Conservation (phyloP, 1,140 invertebrate genomes). For the Pogonognathellus flavescens region DNA sequence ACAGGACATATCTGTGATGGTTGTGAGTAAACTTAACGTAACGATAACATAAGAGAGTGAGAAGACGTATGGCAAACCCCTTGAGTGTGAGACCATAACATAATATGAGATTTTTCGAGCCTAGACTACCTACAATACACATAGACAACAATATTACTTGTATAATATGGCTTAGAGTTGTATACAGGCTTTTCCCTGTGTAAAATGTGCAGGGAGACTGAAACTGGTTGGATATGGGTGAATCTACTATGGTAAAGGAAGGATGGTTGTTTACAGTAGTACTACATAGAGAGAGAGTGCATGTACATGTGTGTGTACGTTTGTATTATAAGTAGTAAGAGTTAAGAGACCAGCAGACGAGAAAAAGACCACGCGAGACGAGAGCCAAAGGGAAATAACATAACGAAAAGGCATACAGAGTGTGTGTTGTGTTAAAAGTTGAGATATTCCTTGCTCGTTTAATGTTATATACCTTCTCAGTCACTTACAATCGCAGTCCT, state of each 20-base stretch:
- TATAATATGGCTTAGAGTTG: no score
- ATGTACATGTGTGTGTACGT: not conserved
- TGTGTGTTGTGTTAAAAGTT: no score
- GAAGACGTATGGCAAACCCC: constrained; percentile 12
- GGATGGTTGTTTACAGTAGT: not conserved
- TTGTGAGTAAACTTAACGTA: not conserved
- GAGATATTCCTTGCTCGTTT: no score
- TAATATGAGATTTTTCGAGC: constrained; percentile 25
- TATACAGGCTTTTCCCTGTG: no score
- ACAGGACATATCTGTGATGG: not conserved
- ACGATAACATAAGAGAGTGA: not conserved
- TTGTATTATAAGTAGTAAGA: not conserved
- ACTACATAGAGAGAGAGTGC: not conserved
- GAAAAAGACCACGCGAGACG: not conserved
- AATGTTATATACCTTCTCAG: not conserved
- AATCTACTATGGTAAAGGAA: no score
- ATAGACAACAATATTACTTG: not conserved
- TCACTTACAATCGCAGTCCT: not conserved
- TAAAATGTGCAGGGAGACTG: no score
- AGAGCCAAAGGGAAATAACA: not conserved
- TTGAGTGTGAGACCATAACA: constrained; percentile 48
- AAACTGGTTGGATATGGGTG: no score
- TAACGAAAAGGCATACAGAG: not conserved
- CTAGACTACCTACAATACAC: not conserved
- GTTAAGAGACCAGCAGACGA: not conserved